Evolutionary conservation across 2,888 invertebrate genomes (phyloP).

Genomic region (Seira ritae): DNA sequence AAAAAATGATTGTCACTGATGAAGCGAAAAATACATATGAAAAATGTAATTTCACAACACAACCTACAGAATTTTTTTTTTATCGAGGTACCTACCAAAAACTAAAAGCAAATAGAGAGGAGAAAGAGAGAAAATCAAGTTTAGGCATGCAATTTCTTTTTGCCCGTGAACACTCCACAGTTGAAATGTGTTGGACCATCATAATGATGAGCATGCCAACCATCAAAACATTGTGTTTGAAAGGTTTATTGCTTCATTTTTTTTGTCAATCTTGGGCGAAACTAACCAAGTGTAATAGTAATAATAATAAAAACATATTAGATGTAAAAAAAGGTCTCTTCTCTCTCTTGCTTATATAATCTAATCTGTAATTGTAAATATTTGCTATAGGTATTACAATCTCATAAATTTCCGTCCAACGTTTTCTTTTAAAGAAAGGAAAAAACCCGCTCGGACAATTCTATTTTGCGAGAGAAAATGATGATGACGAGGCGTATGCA

Average conservation of each 20-base stretch:
- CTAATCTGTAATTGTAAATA: constrained; percentile 15
- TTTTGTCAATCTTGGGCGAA: constrained; percentile 12
- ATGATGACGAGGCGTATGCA: no score
- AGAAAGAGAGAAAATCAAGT: constrained; percentile 16
- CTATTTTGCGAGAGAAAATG: no score
- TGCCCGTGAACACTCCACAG: no score
- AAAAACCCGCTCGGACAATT: no score
- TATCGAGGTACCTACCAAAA: not conserved
- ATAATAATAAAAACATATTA: constrained; percentile 20
- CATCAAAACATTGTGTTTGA: constrained; percentile 15
- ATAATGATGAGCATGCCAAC: constrained; percentile 18
- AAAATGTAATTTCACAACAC: constrained; percentile 22
- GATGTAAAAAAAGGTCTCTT: not conserved
- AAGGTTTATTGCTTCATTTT: constrained; percentile 20
- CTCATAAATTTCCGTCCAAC: constrained; percentile 8
- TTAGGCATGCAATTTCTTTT: constrained; percentile 8
- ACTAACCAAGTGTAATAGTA: constrained; percentile 16
- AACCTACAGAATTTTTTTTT: not conserved
- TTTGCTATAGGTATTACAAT: constrained; percentile 14
- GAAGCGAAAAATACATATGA: constrained; percentile 22
- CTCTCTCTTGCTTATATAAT: constrained; percentile 4
- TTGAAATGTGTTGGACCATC: not conserved
- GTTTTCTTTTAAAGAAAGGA: not conserved
- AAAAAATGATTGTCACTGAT: constrained; percentile 34
- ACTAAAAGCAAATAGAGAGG: not conserved